Conservation (phyloP, 2,797 vertebrate genomes). For the Enteromius mattozi region DNA sequence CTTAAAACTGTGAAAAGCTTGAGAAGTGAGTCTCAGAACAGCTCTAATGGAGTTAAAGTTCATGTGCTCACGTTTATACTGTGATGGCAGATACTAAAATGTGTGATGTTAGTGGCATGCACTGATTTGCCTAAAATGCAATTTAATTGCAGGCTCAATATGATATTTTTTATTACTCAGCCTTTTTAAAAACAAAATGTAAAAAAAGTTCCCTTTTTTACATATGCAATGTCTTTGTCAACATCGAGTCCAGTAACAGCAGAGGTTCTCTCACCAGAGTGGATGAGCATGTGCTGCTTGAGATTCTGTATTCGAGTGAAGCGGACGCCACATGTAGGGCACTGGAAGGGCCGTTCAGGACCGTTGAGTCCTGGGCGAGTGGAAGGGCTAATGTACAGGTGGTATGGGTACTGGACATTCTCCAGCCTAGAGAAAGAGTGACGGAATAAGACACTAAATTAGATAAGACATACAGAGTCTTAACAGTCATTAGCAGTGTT, state of each 20-base stretch:
- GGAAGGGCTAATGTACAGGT: constrained; percentile 89
- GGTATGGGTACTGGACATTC: constrained; percentile 88
- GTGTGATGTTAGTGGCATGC: not conserved
- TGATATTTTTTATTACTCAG: not conserved
- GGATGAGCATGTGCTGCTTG: constrained; percentile 99
- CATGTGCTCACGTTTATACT: not conserved
- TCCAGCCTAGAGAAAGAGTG: constrained; percentile 81
- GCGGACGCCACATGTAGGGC: constrained; percentile 86
- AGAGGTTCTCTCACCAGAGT: constrained; percentile 87
- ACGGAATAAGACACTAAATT: not conserved
- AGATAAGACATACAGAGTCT: not conserved
- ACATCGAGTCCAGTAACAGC: constrained; percentile 5
- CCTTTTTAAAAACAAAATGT: not conserved
- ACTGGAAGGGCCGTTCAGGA: constrained; percentile 88
- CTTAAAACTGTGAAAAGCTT: not conserved
- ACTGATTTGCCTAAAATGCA: not conserved
- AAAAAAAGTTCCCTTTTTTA: not conserved
- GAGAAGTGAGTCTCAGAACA: not conserved
- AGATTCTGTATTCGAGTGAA: constrained; percentile 95
- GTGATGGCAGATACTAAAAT: not conserved
- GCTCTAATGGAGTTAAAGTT: not conserved
- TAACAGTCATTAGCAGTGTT: not conserved
- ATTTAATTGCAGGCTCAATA: not conserved
- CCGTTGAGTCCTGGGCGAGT: constrained; percentile 86
- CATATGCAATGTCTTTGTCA: not conserved